phyloP scores from a whole-genome alignment of 2,888 invertebrate species.

The Pyrocoelia pectoralis region DNA sequence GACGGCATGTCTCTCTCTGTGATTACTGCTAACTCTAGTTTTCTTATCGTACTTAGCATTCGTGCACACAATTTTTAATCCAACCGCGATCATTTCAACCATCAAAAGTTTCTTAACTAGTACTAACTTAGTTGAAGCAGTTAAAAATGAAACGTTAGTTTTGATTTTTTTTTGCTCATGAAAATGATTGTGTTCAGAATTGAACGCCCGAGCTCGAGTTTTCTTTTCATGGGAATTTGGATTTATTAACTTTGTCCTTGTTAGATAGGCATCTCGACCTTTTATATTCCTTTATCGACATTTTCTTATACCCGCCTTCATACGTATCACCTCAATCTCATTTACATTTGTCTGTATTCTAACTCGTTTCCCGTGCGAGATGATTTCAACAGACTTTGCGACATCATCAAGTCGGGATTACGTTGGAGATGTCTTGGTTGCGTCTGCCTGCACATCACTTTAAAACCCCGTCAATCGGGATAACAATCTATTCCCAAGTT shows the following conservation, averaged over 20 bases:
- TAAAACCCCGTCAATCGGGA: constrained; percentile 44
- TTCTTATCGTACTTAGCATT: constrained; percentile 45
- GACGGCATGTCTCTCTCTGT: constrained; percentile 49
- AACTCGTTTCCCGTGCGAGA: constrained; percentile 45
- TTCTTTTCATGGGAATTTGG: constrained; percentile 1
- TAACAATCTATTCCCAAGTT: constrained; percentile 40
- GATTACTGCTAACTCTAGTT: constrained; percentile 47
- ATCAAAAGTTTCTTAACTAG: background rate
- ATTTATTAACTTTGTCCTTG: constrained; percentile 21
- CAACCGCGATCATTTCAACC: background rate
- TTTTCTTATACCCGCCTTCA: constrained; percentile 23
- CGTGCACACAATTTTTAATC: constrained; percentile 14
- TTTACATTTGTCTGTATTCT: constrained; percentile 50
- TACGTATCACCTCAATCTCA: constrained; percentile 43
- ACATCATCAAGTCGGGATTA: constrained; percentile 51
- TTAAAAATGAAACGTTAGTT: too few species aligned
- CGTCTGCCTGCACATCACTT: constrained; percentile 31
- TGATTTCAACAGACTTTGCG: constrained; percentile 49
- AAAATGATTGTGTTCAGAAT: too few species aligned
- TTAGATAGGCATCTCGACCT: constrained; percentile 28
- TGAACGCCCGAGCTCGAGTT: constrained; percentile 20
- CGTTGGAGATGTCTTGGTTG: constrained; percentile 43
- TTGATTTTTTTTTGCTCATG: too few species aligned
- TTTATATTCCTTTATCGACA: constrained; percentile 31
- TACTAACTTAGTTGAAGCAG: too few species aligned